These are phyloP conservation scores for Schlechtendalia chinensis DNA, from an alignment of 1,140 invertebrate genomes.

Conservation along the genomic window DNA sequence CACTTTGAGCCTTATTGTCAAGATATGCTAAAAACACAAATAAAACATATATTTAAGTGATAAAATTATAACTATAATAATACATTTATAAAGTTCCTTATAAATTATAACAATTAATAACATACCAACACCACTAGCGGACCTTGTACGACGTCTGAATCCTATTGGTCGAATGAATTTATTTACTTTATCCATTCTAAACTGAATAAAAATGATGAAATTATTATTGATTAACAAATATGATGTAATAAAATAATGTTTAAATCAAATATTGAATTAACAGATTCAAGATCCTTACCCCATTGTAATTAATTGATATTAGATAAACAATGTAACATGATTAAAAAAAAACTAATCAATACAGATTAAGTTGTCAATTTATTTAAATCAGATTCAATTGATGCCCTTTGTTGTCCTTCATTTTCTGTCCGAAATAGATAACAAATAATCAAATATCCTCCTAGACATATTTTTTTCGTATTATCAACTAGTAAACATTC, in stretches of 20 bases:
- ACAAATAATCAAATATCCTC: not conserved
- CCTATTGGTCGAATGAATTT: conserved; percentile 47
- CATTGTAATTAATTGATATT: not conserved
- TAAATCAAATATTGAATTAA: not conserved
- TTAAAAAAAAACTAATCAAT: not conserved
- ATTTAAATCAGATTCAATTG: not conserved
- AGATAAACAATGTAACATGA: not conserved
- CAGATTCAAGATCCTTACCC: not conserved
- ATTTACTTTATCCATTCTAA: conserved; percentile 40
- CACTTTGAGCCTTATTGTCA: conserved; percentile 52
- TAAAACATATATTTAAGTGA: not conserved
- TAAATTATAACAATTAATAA: not conserved
- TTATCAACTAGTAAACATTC: not conserved
- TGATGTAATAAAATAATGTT: not conserved
- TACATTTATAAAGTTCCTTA: not conserved
- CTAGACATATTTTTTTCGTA: not conserved
- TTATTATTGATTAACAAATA: not conserved
- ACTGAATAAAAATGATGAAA: conserved; percentile 12
- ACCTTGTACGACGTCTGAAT: conserved; percentile 37
- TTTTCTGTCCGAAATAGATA: not conserved
- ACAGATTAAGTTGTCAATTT: not conserved
- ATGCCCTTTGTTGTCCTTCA: conserved; percentile 10
- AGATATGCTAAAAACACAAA: conserved; percentile 46
- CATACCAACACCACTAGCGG: conserved; percentile 38
- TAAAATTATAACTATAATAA: too few species aligned